These are phyloP conservation scores for Ostrea denselamellosa DNA, from an alignment of 1,140 invertebrate species.

Conservation along the genomic window DNA sequence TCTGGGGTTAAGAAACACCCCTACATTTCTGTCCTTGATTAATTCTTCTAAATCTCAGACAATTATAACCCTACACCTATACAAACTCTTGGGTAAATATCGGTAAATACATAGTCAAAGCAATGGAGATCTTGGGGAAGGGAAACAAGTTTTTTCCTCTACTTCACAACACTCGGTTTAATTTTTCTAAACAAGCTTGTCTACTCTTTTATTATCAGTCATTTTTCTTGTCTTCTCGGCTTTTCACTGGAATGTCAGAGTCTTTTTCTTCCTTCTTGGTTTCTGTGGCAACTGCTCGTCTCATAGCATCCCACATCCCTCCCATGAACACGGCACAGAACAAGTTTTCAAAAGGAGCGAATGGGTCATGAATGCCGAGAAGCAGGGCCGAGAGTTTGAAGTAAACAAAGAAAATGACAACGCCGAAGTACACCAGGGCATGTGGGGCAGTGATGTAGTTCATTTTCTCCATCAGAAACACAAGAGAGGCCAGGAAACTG, in stretches of 20 bases:
- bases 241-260: slow-evolving; percentile 71
- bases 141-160: slow-evolving; percentile 3
- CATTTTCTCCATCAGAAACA: slow-evolving; percentile 98
- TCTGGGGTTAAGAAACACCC: background rate
- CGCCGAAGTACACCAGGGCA: slow-evolving; percentile 97
- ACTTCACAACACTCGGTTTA: background rate
- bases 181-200: background rate
- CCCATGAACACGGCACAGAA: slow-evolving; percentile 98
- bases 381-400: slow-evolving; percentile 98
- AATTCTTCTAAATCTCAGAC: background rate
- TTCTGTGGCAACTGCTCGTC: slow-evolving; percentile 68
- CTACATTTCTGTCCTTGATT: background rate
- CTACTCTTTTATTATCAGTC: slow-evolving; percentile 61
- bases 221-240: slow-evolving; percentile 77
- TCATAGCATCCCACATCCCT: slow-evolving; percentile 97
- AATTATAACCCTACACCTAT: background rate
- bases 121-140: slow-evolving; percentile 10
- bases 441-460: slow-evolving; percentile 97
- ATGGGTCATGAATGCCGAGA: slow-evolving; percentile 98
- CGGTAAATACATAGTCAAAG: slow-evolving; percentile 1
- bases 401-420: slow-evolving; percentile 99
- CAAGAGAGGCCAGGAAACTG: slow-evolving; percentile 94
- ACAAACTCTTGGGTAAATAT: slow-evolving; percentile 34
- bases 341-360: slow-evolving; percentile 98
- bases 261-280: slow-evolving; percentile 66